A percentile compares a stretch with the other conserved stretches of the same genome.
phyloP scores from a whole-genome alignment of 2,797 vertebrate genomes.

The Crax fasciolata region DNA sequence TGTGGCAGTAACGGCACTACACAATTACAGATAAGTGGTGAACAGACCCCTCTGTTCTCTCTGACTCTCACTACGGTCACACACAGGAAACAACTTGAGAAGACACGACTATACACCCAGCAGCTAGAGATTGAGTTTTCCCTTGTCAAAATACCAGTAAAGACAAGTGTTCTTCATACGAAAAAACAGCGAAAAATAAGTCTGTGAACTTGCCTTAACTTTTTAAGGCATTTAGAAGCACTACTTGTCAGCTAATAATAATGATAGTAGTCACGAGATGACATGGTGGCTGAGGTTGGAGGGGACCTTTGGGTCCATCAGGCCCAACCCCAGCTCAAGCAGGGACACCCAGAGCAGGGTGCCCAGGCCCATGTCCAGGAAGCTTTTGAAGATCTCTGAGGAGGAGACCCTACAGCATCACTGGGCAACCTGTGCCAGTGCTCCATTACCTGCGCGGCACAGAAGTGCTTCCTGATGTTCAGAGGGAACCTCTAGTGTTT shows the following conservation, averaged over 20 bases:
- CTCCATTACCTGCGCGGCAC: not conserved
- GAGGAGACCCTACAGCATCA: not conserved
- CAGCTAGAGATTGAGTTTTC: not conserved
- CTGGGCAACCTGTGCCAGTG: not conserved
- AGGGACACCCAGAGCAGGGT: not conserved
- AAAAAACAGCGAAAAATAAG: not conserved
- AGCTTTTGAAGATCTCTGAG: not conserved
- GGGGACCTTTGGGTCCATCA: not conserved
- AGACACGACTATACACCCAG: not conserved
- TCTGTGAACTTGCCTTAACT: not conserved
- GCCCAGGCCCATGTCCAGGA: not conserved
- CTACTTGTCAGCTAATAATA: not conserved
- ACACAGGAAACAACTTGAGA: not conserved
- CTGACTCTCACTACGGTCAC: not conserved
- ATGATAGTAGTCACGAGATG: not conserved
- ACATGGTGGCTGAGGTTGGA: not conserved
- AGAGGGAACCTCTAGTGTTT: not conserved
- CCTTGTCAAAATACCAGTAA: not conserved
- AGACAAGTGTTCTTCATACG: not conserved
- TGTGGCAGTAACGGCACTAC: no score
- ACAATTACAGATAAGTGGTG: not conserved
- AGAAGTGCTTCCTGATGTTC: not conserved
- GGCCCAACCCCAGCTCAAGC: not conserved
- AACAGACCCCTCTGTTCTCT: not conserved
- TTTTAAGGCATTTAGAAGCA: not conserved